Conservation (phyloP, 92 coral and sea anemone genomes). For the Epizoanthus rinbou region DNA sequence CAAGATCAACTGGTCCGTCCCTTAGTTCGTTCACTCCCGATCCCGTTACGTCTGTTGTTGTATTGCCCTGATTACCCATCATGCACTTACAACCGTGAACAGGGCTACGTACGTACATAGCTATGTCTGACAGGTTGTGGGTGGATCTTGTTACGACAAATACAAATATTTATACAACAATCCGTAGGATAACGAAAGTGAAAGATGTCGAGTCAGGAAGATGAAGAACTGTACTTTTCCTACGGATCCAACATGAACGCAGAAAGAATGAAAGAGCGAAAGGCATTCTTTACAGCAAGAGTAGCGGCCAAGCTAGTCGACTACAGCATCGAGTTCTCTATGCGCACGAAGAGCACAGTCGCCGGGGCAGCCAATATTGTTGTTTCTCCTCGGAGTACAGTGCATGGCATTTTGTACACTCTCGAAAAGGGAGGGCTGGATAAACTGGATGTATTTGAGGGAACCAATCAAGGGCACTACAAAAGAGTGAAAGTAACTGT, state of each 20-base stretch:
- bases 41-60: no score
- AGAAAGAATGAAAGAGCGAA: conserved; percentile 71
- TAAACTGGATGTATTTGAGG: conserved; percentile 76
- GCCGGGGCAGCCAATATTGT: conserved; percentile 65
- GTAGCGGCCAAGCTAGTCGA: conserved; percentile 64
- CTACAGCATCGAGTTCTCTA: conserved; percentile 66
- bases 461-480: conserved; percentile 66
- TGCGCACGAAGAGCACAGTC: conserved; percentile 53
- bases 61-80: no score
- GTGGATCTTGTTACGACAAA: no score
- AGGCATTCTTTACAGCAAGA: conserved; percentile 71
- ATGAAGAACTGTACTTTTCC: conserved; percentile 67
- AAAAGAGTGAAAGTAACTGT: conserved; percentile 56
- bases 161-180: no score
- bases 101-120: no score
- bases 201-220: conserved; percentile 3
- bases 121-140: no score
- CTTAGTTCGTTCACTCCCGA: no score
- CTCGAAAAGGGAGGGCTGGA: conserved; percentile 76
- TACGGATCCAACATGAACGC: conserved; percentile 86
- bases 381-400: conserved; percentile 54
- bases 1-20: no score
- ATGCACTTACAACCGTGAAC: no score
- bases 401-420: conserved; percentile 75
- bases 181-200: neutral